A percentile compares a stretch with the other conserved stretches of the same genome.
Evolutionary conservation across 2,797 vertebrate genomes (phyloP).

Genomic region (Gephyroberyx darwinii): DNA sequence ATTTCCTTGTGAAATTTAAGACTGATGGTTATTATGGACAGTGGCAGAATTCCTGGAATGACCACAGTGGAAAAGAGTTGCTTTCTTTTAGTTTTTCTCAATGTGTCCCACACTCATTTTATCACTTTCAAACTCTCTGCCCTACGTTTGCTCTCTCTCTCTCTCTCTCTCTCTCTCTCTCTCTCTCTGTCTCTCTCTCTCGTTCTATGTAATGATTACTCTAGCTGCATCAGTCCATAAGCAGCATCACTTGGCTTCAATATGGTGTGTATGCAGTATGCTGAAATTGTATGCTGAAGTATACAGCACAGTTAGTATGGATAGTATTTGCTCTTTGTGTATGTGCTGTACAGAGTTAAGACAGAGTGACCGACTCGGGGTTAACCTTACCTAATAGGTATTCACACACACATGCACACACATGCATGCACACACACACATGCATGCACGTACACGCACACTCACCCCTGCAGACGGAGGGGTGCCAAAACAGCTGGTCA

Average conservation of each 20-base stretch:
- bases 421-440: not conserved
- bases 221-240: not conserved
- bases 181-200: conserved; percentile 2
- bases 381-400: too few relatives aligned
- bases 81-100: not conserved
- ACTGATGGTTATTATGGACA: too few relatives aligned
- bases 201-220: too few relatives aligned
- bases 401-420: too few relatives aligned
- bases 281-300: conserved; percentile 8
- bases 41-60: too few relatives aligned
- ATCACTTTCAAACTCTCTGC: not conserved
- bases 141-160: not conserved
- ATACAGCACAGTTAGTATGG: not conserved
- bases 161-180: conserved; percentile 1
- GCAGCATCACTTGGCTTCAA: not conserved
- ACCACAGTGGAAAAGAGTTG: too few relatives aligned
- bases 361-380: too few relatives aligned
- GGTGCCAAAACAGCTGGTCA: conserved; percentile 51
- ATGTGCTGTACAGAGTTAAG: too few relatives aligned
- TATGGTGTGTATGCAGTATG: conserved; percentile 4
- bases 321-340: conserved; percentile 16
- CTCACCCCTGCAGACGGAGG: conserved; percentile 37
- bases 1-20: too few relatives aligned
- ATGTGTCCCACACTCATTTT: not conserved
- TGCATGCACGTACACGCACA: conserved; percentile 1